Evolutionary conservation across 2,888 invertebrate species (phyloP).

Genomic region (Lasius fuliginosus): DNA sequence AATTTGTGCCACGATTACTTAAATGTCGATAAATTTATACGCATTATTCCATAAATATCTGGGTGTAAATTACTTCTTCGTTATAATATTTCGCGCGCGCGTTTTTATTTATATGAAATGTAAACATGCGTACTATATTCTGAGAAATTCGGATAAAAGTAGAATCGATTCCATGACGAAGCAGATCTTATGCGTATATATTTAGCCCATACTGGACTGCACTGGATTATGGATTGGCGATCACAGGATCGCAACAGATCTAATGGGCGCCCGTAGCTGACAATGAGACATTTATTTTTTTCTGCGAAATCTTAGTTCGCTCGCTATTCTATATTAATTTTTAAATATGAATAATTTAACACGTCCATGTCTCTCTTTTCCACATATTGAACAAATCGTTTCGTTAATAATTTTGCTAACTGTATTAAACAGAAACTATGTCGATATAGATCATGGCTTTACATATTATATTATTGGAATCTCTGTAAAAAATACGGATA

Average conservation of each 20-base stretch:
- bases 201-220: not conserved
- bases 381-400: not conserved
- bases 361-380: not conserved
- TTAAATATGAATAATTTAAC: not conserved
- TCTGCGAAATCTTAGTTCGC: not conserved
- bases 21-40: not conserved
- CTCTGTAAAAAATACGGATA: not conserved
- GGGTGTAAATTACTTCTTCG: not conserved
- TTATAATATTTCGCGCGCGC: not conserved
- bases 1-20: not conserved
- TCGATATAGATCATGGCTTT: not conserved
- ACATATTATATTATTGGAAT: not conserved
- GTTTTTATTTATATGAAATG: conserved; percentile 1
- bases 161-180: conserved; percentile 28
- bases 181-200: not conserved
- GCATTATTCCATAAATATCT: not conserved
- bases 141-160: not conserved
- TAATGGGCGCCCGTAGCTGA: not conserved
- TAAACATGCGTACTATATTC: not conserved
- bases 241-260: not conserved
- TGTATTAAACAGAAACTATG: not conserved
- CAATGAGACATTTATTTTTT: not conserved
- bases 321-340: not conserved
- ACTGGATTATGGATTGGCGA: not conserved
- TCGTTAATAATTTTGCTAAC: not conserved